Conservation (phyloP, 1,140 invertebrate species). For the Trichonephila clavata region DNA sequence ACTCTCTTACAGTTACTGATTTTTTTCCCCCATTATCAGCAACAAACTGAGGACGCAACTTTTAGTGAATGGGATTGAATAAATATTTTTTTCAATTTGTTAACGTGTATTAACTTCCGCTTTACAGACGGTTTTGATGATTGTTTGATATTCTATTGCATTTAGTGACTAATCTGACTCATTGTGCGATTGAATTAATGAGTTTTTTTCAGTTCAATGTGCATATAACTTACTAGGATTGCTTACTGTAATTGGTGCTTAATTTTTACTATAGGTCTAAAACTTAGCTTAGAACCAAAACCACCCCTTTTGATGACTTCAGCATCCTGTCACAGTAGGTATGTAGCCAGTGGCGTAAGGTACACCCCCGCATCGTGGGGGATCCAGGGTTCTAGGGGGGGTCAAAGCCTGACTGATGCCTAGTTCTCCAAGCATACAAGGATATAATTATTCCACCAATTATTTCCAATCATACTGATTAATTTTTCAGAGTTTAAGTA, state of each 20-base stretch:
- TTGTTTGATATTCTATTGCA: background rate
- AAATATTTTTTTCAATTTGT: background rate
- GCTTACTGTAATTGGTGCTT: background rate
- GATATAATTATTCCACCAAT: too few relatives aligned
- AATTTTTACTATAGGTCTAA: background rate
- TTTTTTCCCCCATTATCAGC: background rate
- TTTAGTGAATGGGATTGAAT: background rate
- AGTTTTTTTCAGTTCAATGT: background rate
- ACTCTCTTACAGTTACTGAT: background rate
- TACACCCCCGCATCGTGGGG: too few relatives aligned
- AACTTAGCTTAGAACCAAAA: background rate
- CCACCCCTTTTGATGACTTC: background rate
- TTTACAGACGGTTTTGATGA: background rate
- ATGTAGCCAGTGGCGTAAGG: too few relatives aligned
- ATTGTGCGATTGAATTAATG: background rate
- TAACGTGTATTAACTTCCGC: background rate
- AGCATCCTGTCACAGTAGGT: too few relatives aligned
- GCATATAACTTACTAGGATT: background rate
- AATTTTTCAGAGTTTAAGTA: too few relatives aligned
- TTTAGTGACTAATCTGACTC: background rate
- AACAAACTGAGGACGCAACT: background rate
- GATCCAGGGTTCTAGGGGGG: too few relatives aligned
- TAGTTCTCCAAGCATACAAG: too few relatives aligned
- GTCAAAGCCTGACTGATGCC: too few relatives aligned
- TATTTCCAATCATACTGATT: too few relatives aligned